Evolutionary conservation across 1,140 invertebrate species (phyloP).

Genomic region (Marisa cornuarietis): DNA sequence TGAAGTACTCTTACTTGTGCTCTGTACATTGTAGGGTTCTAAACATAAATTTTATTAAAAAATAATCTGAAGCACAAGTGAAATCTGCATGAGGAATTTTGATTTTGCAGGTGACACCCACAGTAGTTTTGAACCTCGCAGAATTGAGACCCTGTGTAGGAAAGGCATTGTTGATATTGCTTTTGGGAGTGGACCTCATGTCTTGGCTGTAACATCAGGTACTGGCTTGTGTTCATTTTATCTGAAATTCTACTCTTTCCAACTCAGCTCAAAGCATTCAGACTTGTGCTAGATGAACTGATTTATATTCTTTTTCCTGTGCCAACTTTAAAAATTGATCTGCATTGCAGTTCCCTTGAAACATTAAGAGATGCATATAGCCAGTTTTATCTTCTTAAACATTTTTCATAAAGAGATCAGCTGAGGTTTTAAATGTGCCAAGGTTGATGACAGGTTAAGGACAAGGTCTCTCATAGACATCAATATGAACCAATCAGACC

Average conservation of each 20-base stretch:
- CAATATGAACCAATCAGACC: too few species aligned
- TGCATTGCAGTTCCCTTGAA: not conserved
- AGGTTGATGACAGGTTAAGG: too few species aligned
- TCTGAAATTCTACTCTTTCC: not conserved
- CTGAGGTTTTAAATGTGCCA: too few species aligned
- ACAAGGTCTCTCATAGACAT: too few species aligned
- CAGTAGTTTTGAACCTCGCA: slow-evolving; percentile 71
- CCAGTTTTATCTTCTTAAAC: too few species aligned
- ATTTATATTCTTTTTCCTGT: not conserved
- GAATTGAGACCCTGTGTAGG: slow-evolving; percentile 70
- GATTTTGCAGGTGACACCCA: slow-evolving; percentile 60
- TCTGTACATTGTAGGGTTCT: too few species aligned
- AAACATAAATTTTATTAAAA: too few species aligned
- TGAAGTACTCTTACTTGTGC: too few species aligned
- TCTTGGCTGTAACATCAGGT: slow-evolving; percentile 72
- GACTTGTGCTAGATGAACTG: not conserved
- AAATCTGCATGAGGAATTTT: too few species aligned
- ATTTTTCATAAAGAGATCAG: too few species aligned
- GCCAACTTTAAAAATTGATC: not conserved
- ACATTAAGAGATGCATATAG: too few species aligned
- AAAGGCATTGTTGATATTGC: slow-evolving; percentile 73
- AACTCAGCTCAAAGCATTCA: not conserved
- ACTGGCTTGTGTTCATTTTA: slow-evolving; percentile 18
- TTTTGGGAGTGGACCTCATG: slow-evolving; percentile 76
- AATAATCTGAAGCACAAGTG: too few species aligned